Percentiles rank a stretch among this genome's conserved stretches.
Conservation (phyloP, 2,113 vertebrate genomes). For the Pangasianodon gigas region DNA sequence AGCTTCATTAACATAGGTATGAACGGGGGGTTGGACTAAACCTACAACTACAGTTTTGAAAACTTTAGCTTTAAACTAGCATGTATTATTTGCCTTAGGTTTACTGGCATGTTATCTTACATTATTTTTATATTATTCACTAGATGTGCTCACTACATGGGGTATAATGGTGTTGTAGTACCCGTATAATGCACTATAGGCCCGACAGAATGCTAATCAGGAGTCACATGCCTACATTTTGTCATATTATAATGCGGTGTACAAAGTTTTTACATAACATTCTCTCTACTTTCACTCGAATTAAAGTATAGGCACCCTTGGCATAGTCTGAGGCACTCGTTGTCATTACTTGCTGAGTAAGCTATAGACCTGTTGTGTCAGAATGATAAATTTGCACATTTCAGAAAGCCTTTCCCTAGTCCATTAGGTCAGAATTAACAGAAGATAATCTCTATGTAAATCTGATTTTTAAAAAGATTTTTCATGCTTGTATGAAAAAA, state of each 20-base stretch:
- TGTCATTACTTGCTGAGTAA: not conserved
- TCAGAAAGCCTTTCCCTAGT: not conserved
- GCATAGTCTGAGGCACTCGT: not conserved
- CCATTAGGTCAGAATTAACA: not conserved
- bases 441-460: not conserved
- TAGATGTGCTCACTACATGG: not conserved
- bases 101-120: not conserved
- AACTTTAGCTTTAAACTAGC: not conserved
- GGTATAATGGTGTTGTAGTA: not conserved
- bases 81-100: not conserved
- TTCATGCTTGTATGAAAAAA: not conserved
- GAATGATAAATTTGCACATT: not conserved
- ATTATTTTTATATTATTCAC: not conserved
- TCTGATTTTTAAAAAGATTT: not conserved
- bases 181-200: not conserved
- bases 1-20: too few relatives aligned
- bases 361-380: not conserved
- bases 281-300: not conserved
- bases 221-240: not conserved
- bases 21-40: too few relatives aligned
- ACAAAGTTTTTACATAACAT: not conserved
- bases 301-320: not conserved
- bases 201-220: slow-evolving; percentile 7
- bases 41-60: not conserved
- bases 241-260: not conserved